These are phyloP conservation scores for Drosophila tripunctata DNA, from an alignment of 2,888 invertebrate species.

Conservation along the genomic window DNA sequence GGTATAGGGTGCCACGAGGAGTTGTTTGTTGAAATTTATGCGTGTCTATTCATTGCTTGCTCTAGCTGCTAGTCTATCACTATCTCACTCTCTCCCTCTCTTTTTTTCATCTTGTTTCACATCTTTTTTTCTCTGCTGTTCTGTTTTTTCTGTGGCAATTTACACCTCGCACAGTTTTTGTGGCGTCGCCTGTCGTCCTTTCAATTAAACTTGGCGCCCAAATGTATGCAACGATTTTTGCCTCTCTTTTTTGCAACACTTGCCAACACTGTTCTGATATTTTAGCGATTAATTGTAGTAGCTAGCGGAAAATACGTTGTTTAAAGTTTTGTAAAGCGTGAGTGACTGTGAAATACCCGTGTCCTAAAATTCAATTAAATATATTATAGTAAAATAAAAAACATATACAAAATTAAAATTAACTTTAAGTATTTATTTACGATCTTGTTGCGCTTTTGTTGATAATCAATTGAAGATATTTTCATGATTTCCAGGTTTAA, in stretches of 20 bases:
- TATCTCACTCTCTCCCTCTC: not conserved
- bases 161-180: constrained; percentile 29
- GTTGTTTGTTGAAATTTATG: constrained; percentile 63
- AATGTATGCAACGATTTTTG: constrained; percentile 51
- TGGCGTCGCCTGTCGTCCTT: constrained; percentile 48
- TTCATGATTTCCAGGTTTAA: too few species aligned
- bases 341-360: too few species aligned
- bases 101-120: not conserved
- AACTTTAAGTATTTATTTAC: too few species aligned
- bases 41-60: constrained; percentile 52
- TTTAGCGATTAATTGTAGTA: constrained; percentile 57
- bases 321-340: not conserved
- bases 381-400: too few species aligned
- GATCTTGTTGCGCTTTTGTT: too few species aligned
- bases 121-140: not conserved
- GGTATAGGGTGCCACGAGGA: constrained; percentile 11
- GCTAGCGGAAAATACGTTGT: constrained; percentile 35
- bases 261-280: constrained; percentile 23
- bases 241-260: not conserved
- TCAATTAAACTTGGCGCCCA: constrained; percentile 67
- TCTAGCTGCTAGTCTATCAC: not conserved
- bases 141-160: constrained; percentile 19
- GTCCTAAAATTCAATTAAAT: too few species aligned
- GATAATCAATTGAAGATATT: too few species aligned
- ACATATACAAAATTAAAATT: too few species aligned